Evolutionary conservation across 1,140 invertebrate species (phyloP).

Genomic region (Gonatopus flavifemur): DNA sequence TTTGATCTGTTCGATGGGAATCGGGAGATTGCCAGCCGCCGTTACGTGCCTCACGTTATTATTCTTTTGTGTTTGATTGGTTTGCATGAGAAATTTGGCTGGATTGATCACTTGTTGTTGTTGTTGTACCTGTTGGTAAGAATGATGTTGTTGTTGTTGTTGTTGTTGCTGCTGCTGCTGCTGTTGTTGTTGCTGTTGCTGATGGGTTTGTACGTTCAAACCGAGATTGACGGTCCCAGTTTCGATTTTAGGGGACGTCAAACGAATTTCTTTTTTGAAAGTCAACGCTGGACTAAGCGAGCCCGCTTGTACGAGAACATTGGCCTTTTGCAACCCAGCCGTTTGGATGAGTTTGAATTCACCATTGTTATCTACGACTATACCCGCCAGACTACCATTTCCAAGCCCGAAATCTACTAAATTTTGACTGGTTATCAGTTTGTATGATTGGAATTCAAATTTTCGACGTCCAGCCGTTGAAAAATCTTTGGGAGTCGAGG

Average conservation of each 20-base stretch:
- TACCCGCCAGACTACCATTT: conserved; percentile 62
- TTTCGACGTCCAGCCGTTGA: conserved; percentile 62
- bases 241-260: conserved; percentile 45
- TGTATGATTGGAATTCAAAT: conserved; percentile 67
- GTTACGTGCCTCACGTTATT: conserved; percentile 43
- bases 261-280: conserved; percentile 50
- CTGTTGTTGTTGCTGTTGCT: conserved; percentile 35
- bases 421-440: conserved; percentile 64
- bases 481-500: conserved; percentile 80
- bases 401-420: conserved; percentile 61
- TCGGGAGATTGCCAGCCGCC: conserved; percentile 34
- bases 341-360: conserved; percentile 68
- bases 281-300: conserved; percentile 47
- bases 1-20: conserved; percentile 58
- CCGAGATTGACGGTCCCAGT: conserved; percentile 34
- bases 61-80: conserved; percentile 36
- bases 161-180: conserved; percentile 35
- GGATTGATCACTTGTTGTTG: conserved; percentile 46
- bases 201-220: conserved; percentile 30
- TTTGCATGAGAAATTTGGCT: conserved; percentile 50
- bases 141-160: conserved; percentile 34
- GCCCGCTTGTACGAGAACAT: conserved; percentile 56
- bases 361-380: conserved; percentile 66
- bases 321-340: conserved; percentile 55
- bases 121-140: background rate